Base-by-base conservation (phyloP, 2,888 invertebrate species). In the Rhagonycha fulva region DNA sequence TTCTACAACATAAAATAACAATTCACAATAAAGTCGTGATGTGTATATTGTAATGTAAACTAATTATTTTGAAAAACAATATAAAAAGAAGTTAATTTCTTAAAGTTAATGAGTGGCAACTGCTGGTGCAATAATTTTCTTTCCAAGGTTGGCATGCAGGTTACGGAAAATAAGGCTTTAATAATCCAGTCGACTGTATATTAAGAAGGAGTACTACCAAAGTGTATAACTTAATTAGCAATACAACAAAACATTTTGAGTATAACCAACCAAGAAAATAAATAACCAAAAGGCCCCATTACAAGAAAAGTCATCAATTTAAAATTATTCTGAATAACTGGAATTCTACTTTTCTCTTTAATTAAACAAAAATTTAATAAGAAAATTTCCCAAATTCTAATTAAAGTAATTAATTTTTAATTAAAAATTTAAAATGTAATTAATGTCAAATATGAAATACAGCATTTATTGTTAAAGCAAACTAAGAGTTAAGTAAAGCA, bases 11-110 rank as follows among this genome's bases (percentile, higher is more conserved):
- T 19, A 19, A 19, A 19, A 19, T 19, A 2, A 19, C 19, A 19
- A 19, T 19, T 19, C n/a, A n/a, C n/a, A n/a, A n/a, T n/a, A n/a
- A n/a, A n/a, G n/a, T n/a, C n/a, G n/a, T n/a, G n/a, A n/a, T n/a
- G n/a, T n/a, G n/a, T n/a, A n/a, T n/a, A n/a, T n/a, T n/a, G n/a
- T n/a, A 62, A 62, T 62, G 19, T 12, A 62, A 19, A 14, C 62
- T 63, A 63, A 62, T 75, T 71, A 70, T 63, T 74, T 75, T 62
- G 61, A 28, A 26, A 75, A 75, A 62, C 62, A 68, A 62, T 47
- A 47, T 75, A 62, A 75, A 71, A 75, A 75, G 23, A 62, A 62
- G 71, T 71, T 75, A 68, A 71, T 67, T 75, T 71, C 32, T 71
- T 28, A 71, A 71, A 71, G 30, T 75, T 75, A 62, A 62, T 68